Evolutionary conservation across 2,888 invertebrate genomes (phyloP).

Genomic region (Acleris emargana): DNA sequence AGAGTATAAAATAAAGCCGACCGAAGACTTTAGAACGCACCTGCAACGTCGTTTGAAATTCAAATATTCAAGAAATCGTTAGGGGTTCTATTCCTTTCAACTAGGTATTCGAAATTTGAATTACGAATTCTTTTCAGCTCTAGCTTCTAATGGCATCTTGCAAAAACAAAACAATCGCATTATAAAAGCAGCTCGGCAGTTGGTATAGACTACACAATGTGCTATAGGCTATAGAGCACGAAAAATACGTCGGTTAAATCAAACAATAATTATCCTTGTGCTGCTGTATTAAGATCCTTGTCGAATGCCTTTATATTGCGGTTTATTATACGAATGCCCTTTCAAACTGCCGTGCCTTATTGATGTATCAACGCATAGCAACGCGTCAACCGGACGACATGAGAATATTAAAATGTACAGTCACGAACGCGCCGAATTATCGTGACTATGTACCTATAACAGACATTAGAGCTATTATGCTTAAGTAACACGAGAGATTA

Average conservation of each 20-base stretch:
- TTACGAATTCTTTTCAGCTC: constrained; percentile 19
- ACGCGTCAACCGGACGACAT: constrained; percentile 53
- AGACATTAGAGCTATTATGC: constrained; percentile 43
- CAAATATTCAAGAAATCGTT: constrained; percentile 16
- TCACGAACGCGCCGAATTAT: constrained; percentile 66
- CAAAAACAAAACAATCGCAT: constrained; percentile 25
- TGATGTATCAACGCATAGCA: constrained; percentile 74
- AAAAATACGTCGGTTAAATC: too few species aligned
- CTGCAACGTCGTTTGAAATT: constrained; percentile 11
- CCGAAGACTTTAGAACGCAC: constrained; percentile 28
- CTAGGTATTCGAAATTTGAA: constrained; percentile 16
- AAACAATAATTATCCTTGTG: too few species aligned
- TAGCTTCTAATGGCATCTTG: constrained; percentile 23
- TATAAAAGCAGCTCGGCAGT: constrained; percentile 12
- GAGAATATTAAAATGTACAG: constrained; percentile 73
- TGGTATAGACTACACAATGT: background rate
- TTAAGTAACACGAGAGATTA: constrained; percentile 24
- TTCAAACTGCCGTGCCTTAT: constrained; percentile 46
- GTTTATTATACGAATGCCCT: constrained; percentile 12
- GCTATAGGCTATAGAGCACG: background rate
- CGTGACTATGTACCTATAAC: constrained; percentile 49
- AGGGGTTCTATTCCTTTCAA: constrained; percentile 22
- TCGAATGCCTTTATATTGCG: too few species aligned
- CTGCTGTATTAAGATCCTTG: too few species aligned
- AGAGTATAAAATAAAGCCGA: constrained; percentile 55